A percentile compares a stretch with the other conserved stretches of the same genome.
Conservation (phyloP, 1,140 invertebrate species). For the Drosophila sucinea region DNA sequence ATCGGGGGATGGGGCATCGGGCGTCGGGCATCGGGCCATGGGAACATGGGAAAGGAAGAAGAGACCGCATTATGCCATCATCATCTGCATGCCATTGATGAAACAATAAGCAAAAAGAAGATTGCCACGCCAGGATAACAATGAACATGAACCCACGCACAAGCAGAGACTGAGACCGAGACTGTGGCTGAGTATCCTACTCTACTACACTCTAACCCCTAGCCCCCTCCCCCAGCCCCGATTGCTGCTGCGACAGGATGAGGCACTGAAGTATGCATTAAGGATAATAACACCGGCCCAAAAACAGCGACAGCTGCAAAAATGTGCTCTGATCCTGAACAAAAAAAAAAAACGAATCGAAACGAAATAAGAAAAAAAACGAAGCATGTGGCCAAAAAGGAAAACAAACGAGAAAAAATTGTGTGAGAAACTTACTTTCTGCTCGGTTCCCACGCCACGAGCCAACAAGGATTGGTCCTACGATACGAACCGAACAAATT, state of each 20-base stretch:
- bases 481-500: slow-evolving; percentile 41
- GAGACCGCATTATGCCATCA: slow-evolving; percentile 75
- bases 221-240: slow-evolving; percentile 10
- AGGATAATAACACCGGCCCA: slow-evolving; percentile 80
- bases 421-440: slow-evolving; percentile 83
- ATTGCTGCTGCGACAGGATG: slow-evolving; percentile 57
- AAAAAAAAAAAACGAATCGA: slow-evolving; percentile 39
- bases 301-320: slow-evolving; percentile 82
- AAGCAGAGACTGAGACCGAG: slow-evolving; percentile 37
- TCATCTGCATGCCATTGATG: slow-evolving; percentile 78
- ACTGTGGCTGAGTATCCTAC: slow-evolving; percentile 5
- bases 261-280: slow-evolving; percentile 80
- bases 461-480: slow-evolving; percentile 75
- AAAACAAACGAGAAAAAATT: slow-evolving; percentile 83
- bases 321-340: slow-evolving; percentile 82
- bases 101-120: slow-evolving; percentile 75
- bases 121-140: slow-evolving; percentile 76
- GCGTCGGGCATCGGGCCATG: slow-evolving; percentile 13
- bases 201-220: slow-evolving; percentile 13
- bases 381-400: slow-evolving; percentile 81
- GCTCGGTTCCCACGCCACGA: slow-evolving; percentile 83
- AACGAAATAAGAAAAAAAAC: slow-evolving; percentile 55
- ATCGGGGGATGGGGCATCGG: slow-evolving; percentile 2
- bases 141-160: slow-evolving; percentile 69
- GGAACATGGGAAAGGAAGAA: slow-evolving; percentile 44